These are phyloP conservation scores for Halocynthia roretzi DNA, from an alignment of 23 tunicate genomes.

Conservation along the genomic window DNA sequence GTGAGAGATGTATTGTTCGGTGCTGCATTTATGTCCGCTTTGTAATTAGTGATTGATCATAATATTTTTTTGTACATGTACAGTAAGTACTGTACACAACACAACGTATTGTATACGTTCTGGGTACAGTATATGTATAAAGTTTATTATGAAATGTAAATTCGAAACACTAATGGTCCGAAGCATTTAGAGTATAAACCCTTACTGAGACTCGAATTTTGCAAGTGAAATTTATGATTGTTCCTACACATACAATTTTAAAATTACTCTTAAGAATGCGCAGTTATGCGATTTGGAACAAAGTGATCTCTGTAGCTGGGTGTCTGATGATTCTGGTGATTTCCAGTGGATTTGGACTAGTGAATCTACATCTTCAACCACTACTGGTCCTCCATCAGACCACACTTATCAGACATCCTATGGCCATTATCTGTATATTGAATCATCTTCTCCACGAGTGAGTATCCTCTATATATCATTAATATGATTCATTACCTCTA, in stretches of 20 bases:
- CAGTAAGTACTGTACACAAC: too few species aligned
- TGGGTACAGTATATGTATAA: too few species aligned
- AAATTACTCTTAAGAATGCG: conserved; percentile 4
- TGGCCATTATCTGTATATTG: conserved; percentile 59
- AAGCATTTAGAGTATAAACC: not conserved
- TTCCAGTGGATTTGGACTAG: conserved; percentile 40
- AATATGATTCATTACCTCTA: too few species aligned
- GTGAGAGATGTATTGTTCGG: too few species aligned
- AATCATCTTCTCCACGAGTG: conserved; percentile 37
- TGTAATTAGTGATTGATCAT: too few species aligned
- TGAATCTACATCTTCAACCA: conserved; percentile 18
- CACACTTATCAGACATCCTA: conserved; percentile 50
- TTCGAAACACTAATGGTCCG: not conserved
- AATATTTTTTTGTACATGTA: too few species aligned
- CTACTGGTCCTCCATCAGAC: conserved; percentile 48
- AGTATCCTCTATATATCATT: not conserved
- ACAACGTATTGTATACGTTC: too few species aligned
- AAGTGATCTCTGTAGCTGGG: conserved; percentile 48
- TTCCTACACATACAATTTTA: not conserved
- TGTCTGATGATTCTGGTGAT: conserved; percentile 21
- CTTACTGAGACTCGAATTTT: too few species aligned
- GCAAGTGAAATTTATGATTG: not conserved
- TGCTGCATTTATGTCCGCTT: too few species aligned
- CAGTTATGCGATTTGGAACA: conserved; percentile 44
- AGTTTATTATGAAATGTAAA: too few species aligned